phyloP scores from a whole-genome alignment of 2,888 invertebrate genomes.

The Yponomeuta evonymella region DNA sequence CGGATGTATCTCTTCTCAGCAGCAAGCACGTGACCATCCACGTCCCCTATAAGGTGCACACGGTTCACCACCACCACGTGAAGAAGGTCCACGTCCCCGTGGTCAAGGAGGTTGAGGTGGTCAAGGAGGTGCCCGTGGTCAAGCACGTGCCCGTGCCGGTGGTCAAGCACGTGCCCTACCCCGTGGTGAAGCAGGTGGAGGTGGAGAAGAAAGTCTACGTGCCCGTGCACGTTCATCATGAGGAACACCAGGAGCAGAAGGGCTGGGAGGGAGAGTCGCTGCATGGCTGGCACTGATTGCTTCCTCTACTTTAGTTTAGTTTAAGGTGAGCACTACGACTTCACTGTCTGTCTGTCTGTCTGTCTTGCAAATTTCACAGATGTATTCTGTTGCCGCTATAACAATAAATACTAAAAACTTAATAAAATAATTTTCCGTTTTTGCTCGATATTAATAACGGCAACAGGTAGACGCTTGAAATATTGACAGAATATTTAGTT shows the following conservation, averaged over 20 bases:
- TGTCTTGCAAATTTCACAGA: too few relatives aligned
- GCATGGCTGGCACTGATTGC: conserved; percentile 68
- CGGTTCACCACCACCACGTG: conserved; percentile 68
- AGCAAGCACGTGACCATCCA: conserved; percentile 69
- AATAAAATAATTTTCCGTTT: too few relatives aligned
- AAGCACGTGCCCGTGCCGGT: conserved; percentile 62
- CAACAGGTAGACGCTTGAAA: too few relatives aligned
- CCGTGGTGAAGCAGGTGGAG: conserved; percentile 18
- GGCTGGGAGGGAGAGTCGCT: conserved; percentile 67
- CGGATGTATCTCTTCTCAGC: conserved; percentile 17
- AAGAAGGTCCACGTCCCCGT: conserved; percentile 64
- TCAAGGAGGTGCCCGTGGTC: conserved; percentile 62
- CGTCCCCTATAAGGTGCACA: conserved; percentile 68
- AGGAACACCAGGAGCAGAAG: conserved; percentile 46
- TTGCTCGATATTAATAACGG: too few relatives aligned
- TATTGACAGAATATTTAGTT: too few relatives aligned
- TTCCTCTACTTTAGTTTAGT: conserved; percentile 27
- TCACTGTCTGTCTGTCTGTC: too few relatives aligned
- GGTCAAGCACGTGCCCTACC: conserved; percentile 19
- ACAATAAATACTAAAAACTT: too few relatives aligned
- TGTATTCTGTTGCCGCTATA: too few relatives aligned
- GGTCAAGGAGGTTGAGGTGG: conserved; percentile 60
- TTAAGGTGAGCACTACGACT: conserved; percentile 39
- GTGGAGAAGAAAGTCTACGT: conserved; percentile 21
- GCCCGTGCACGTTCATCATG: conserved; percentile 23